phyloP scores from a whole-genome alignment of 2,113 vertebrate genomes.

The Apteryx mantelli region DNA sequence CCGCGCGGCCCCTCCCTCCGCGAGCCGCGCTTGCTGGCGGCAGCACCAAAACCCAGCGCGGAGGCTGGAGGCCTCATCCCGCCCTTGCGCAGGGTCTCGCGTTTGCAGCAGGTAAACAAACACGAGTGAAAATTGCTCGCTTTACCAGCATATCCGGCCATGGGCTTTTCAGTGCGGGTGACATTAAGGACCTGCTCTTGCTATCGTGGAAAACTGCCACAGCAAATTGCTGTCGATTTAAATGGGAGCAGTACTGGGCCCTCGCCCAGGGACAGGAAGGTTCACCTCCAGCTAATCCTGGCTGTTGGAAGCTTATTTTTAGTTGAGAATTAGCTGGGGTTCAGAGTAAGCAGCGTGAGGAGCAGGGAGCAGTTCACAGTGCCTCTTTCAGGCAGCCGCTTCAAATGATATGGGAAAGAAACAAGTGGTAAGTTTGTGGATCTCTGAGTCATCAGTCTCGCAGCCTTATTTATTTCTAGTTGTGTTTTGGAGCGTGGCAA shows the following conservation, averaged over 20 bases:
- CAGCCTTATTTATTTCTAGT: neutral
- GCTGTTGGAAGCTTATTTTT: constrained; percentile 68
- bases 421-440: constrained; percentile 75
- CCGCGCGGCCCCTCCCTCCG: too few relatives aligned
- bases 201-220: neutral
- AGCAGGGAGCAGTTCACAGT: neutral
- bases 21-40: too few relatives aligned
- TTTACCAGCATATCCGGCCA: neutral
- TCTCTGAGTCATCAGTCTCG: neutral
- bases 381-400: neutral
- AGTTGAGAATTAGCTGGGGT: constrained; percentile 67
- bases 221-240: neutral
- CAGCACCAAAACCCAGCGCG: neutral
- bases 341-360: constrained; percentile 21
- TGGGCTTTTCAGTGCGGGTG: neutral
- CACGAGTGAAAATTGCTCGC: neutral
- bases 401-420: constrained; percentile 76
- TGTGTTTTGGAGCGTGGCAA: neutral
- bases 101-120: neutral
- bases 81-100: neutral
- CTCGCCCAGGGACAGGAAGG: neutral
- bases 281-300: constrained; percentile 61
- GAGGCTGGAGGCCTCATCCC: neutral
- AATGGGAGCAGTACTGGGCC: neutral
- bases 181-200: neutral